Base-by-base conservation (phyloP, 2,113 vertebrate species). In the Sapayoa aenigma region DNA sequence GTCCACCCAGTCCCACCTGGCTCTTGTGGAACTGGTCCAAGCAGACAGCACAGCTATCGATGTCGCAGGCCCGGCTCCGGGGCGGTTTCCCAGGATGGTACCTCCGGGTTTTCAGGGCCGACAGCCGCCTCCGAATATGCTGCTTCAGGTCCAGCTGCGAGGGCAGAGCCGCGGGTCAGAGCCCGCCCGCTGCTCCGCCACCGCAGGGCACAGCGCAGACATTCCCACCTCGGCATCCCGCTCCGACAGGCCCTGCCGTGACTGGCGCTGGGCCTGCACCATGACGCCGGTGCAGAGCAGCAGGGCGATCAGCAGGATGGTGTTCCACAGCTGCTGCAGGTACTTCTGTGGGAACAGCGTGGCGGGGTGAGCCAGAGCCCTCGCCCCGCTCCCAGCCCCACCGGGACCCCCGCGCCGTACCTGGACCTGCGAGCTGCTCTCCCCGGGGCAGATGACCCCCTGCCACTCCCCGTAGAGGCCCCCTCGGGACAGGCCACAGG, bases 291-390 rank as follows among this genome's bases (percentile, higher is more conserved):
- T 99, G 97, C 98, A 98, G 89, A 99, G 98, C 87, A 99, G 98
- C 91, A 99, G 98, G 42, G 98, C 99, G 28, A 99, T 98, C 87
- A 99, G 97, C 87, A 99, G 97, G 93, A 99, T 98, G 9, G 98
- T 98, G 63, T 99, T 99, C 99, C 99, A 99, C 83, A 99, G 98
- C 98, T 99, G 98, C 98, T 99, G 99, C 90, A 99, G 98, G 84
- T 99, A 99, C 92, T 99, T 99, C 99, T 99, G 95, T 42, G 41
- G 67, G 88, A n/a, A 55, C 69, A 72, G 79, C 1, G 6, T 76
- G 55, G 37, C 9, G 33, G 2, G 5, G 39, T 44, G 6, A 76
- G 41, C 13, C 0, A 0, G 23, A 39, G 14, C 27, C 3, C 46
- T 1, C 0, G 23, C 37, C 25, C 55, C 2, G 0, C n/a, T 44